Base-by-base conservation (phyloP, 2,113 vertebrate species). In the Heterotis niloticus region DNA sequence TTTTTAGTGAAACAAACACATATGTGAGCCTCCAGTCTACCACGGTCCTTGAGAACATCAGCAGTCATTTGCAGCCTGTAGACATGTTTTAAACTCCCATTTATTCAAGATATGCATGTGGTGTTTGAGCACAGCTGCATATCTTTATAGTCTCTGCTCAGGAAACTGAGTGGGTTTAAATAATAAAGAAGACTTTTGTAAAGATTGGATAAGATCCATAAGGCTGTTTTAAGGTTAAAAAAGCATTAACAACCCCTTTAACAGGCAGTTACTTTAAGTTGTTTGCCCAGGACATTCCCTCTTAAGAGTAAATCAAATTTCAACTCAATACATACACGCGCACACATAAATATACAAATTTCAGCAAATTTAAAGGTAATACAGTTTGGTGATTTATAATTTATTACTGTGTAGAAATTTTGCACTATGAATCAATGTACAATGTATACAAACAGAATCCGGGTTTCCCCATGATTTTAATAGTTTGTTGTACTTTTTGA, bases 1-100 rank as follows among this genome's bases (percentile, higher is more conserved):
- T 79, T 79, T 79, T 59, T 75, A 28, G 44, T 67, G 70, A 64
- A 68, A 80, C 23, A 62, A 75, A 80, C 51, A 80, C 70, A 75
- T 20, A 75, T 29, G n/a, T 56, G 64, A 29, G 62, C 79, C 79
- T 67, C 23, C 26, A 51, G 79, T 54, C 70, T 75, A 24, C 14
- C 20, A 73, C 23, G 67, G 72, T 57, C 72, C 72, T 80, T 75
- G 71, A 80, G 64, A 75, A 66, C 64, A 66, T 56, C 57, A 74
- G 56, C 59, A 65, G 57, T 54, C n/a, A 20, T 59, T 67, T 10
- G 24, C 57, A 23, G 71, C 60, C 67, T 57, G 64, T 59, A 73
- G 71, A 67, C 64, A 75, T 2, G 23, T n/a, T 16, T 51, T 51
- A 10, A 44, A 44, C 7, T 44, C 34, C 34, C 7, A 7, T 44